Base-by-base conservation (phyloP, 2,888 invertebrate genomes). In the Argyra leucocephala region DNA sequence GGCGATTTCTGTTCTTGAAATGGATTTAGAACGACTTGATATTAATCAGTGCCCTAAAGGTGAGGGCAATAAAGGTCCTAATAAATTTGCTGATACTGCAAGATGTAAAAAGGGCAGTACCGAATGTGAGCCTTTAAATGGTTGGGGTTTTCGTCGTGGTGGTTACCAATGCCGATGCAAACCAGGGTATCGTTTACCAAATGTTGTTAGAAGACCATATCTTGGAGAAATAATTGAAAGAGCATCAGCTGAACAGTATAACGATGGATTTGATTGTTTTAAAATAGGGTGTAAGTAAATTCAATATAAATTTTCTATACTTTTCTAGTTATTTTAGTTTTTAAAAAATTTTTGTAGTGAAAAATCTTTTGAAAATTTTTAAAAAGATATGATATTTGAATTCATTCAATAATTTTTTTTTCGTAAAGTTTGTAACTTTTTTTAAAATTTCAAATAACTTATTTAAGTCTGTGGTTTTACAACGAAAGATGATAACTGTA, bases 41-140 rank as follows among this genome's bases (percentile, higher is more conserved):
- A 94, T 98, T 78, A 98, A 98, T 82, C 97, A 96, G 74, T 98
- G 97, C 83, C 96, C 96, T 0, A 82, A 82, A 68, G 91, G 95
- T 66, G 83, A 87, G 72, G 97, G 96, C 61, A 97, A 97, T 76
- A 88, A 85, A 70, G 87, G 88, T 37, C 91, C 93, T 0, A 97
- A 97, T 81, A 83, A 85, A 75, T 97, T 96, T 82, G 89, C 88
- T 2, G 89, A 91, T 69, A 96, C 96, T 0, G 91, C 94, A 0
- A 82, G 93, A 67, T 98, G 97, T 82, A 94, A 95, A 82, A 85
- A 86, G 71, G 90, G 90, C 74, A 93, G 93, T 1, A 94, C 94
- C 7, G 93, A 93, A 90, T 98, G 97, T 79, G 97, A 98, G 80
- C 97, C 97, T 0, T 79, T 97, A 63, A 89, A 95, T 76, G 97